A percentile compares a stretch with the other conserved stretches of the same genome.
phyloP scores from a whole-genome alignment of 2,888 invertebrate species.

The Prenolepis imparis region DNA sequence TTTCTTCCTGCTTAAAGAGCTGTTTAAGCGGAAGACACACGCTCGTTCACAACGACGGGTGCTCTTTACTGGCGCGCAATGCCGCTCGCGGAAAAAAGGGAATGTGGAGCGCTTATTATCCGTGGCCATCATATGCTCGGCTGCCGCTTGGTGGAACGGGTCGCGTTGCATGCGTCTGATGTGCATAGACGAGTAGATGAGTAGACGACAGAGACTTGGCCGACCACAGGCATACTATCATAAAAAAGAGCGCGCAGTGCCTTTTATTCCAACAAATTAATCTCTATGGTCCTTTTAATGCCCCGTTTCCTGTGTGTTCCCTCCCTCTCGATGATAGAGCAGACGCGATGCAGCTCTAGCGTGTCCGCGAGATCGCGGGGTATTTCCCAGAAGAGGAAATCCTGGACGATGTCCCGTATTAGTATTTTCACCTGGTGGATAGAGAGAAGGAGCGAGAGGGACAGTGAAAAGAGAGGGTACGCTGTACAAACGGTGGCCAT shows the following conservation, averaged over 20 bases:
- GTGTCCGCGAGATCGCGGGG: constrained; percentile 17
- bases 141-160: constrained; percentile 50
- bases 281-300: constrained; percentile 30
- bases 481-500: constrained; percentile 23
- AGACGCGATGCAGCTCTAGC: constrained; percentile 27
- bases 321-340: constrained; percentile 32
- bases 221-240: constrained; percentile 19
- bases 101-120: constrained; percentile 54
- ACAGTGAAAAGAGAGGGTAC: not conserved
- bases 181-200: constrained; percentile 37
- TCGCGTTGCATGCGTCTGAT: constrained; percentile 45
- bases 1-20: constrained; percentile 21
- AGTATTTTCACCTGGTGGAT: not conserved
- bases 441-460: not conserved
- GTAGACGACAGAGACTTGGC: constrained; percentile 8
- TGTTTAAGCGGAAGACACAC: constrained; percentile 50
- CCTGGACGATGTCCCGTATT: constrained; percentile 5
- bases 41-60: constrained; percentile 26
- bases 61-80: constrained; percentile 35
- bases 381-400: constrained; percentile 35
- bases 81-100: constrained; percentile 47
- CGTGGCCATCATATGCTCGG: constrained; percentile 49
- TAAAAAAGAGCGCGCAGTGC: not conserved
- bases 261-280: constrained; percentile 43
- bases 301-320: constrained; percentile 38